A percentile compares a stretch with the other conserved stretches of the same genome.
Conservation (phyloP, 2,888 invertebrate genomes). For the Ypsolopha scabrella region DNA sequence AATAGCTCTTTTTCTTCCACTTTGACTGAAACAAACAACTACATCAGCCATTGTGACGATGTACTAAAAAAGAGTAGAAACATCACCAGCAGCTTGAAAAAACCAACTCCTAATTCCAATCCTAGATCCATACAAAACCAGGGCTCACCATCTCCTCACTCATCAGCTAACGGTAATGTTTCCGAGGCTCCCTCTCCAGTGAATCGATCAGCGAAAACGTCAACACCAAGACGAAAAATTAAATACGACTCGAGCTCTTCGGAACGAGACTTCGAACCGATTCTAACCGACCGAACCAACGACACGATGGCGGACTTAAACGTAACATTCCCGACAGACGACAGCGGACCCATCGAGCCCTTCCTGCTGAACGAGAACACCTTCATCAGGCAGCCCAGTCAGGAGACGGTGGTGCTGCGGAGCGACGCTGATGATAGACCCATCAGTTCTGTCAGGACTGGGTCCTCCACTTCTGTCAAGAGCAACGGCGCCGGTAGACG, state of each 20-base stretch:
- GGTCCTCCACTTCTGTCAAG: background rate
- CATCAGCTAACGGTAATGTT: constrained; percentile 23
- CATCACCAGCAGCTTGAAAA: constrained; percentile 41
- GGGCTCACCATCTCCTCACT: constrained; percentile 15
- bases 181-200: constrained; percentile 37
- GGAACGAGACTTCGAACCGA: constrained; percentile 41
- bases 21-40: constrained; percentile 43
- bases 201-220: constrained; percentile 14
- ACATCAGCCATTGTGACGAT: constrained; percentile 41
- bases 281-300: constrained; percentile 57
- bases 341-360: constrained; percentile 30
- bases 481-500: background rate
- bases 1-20: constrained; percentile 35
- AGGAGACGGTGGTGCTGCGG: background rate
- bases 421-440: background rate
- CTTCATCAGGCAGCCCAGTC: background rate
- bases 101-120: background rate
- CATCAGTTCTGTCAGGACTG: background rate
- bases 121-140: background rate
- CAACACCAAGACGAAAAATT: constrained; percentile 29
- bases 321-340: constrained; percentile 55
- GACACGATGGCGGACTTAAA: constrained; percentile 62
- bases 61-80: constrained; percentile 46
- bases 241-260: constrained; percentile 48
- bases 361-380: constrained; percentile 5